Evolutionary conservation across 2,888 invertebrate genomes (phyloP).

Genomic region (Drosophila dives): DNA sequence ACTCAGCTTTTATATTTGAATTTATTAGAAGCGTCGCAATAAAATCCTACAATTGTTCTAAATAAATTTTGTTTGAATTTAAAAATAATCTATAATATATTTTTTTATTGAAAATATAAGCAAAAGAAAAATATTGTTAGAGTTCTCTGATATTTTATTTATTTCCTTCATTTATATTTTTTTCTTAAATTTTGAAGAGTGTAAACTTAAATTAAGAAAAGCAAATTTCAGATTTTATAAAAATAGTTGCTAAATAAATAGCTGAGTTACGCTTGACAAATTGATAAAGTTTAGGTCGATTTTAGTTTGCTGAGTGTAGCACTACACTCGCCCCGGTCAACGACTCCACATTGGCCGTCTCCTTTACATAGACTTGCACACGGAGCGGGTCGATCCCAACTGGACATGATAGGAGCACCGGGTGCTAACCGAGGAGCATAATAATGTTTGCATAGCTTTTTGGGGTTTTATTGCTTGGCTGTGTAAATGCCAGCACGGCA

Average conservation of each 20-base stretch:
- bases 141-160: neutral
- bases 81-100: neutral
- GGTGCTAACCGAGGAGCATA: conserved; percentile 54
- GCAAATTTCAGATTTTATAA: neutral
- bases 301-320: conserved; percentile 7
- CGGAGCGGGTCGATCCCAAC: conserved; percentile 8
- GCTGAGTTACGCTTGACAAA: neutral
- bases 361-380: conserved; percentile 29
- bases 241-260: neutral
- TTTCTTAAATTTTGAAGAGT: neutral
- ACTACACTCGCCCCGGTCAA: conserved; percentile 13
- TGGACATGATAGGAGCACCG: conserved; percentile 29
- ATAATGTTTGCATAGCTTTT: conserved; percentile 79
- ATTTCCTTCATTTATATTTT: no score
- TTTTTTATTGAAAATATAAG: no score
- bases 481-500: conserved; percentile 72
- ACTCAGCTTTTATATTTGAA: no score
- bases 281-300: neutral
- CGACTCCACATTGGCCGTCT: conserved; percentile 39
- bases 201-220: neutral
- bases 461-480: conserved; percentile 71
- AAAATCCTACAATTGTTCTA: neutral
- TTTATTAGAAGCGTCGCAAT: no score
- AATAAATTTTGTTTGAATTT: neutral
- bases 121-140: no score